phyloP scores from a whole-genome alignment of 2,113 vertebrate species.

The Peromyscus leucopus region DNA sequence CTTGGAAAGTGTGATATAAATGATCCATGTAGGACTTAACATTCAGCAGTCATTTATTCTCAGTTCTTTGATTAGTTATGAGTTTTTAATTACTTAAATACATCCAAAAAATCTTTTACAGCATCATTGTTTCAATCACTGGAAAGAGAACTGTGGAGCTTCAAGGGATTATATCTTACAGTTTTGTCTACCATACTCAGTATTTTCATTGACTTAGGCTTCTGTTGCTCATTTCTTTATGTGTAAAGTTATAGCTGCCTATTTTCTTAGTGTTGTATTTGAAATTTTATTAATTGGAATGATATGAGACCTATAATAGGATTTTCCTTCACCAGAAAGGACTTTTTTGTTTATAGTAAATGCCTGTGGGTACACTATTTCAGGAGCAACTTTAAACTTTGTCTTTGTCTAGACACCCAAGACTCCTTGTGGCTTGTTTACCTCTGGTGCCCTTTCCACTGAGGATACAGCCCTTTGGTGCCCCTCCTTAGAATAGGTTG shows the following conservation, averaged over 20 bases:
- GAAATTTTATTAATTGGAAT: background rate
- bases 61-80: background rate
- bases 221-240: background rate
- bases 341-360: background rate
- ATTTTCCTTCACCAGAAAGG: background rate
- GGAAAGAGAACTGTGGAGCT: background rate
- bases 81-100: background rate
- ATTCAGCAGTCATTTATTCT: background rate
- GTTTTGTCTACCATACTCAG: background rate
- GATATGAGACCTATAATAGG: background rate
- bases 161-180: background rate
- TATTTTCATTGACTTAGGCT: conserved; percentile 10
- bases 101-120: background rate
- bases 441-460: background rate
- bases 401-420: background rate
- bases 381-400: background rate
- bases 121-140: background rate
- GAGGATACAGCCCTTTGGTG: background rate
- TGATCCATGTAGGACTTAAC: background rate
- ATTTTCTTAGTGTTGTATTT: background rate
- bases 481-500: background rate
- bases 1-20: background rate
- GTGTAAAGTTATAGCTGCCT: background rate
- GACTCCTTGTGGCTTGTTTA: background rate
- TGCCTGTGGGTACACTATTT: background rate